Percentiles rank a stretch among this genome's conserved stretches.
Conservation (phyloP, 2,797 vertebrate genomes). For the Microctenopoma stevenorrisi region DNA sequence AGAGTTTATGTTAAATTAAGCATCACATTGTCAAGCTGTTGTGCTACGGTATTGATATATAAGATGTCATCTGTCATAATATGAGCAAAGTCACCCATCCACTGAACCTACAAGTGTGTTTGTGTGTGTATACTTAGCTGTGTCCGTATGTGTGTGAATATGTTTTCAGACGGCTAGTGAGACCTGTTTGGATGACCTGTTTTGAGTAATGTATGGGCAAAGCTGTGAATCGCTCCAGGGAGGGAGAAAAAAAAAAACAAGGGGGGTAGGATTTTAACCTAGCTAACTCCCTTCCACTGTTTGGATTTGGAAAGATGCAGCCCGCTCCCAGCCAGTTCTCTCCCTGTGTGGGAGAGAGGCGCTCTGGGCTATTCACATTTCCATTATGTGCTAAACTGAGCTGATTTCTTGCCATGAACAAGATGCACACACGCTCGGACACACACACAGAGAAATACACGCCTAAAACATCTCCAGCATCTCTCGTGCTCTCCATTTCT, state of each 20-base stretch:
- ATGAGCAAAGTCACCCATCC: constrained; percentile 63
- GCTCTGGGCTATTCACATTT: constrained; percentile 82
- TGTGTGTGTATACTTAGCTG: constrained; percentile 30
- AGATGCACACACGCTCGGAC: constrained; percentile 71
- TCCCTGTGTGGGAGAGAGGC: constrained; percentile 79
- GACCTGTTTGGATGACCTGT: constrained; percentile 82
- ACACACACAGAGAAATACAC: constrained; percentile 67
- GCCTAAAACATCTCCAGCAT: constrained; percentile 57
- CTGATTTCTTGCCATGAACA: constrained; percentile 82
- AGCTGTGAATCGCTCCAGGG: constrained; percentile 74
- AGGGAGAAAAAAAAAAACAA: constrained; percentile 36
- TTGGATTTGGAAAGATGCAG: constrained; percentile 76
- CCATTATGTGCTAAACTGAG: constrained; percentile 84
- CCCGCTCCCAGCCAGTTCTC: constrained; percentile 77
- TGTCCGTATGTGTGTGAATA: constrained; percentile 63
- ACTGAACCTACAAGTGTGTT: constrained; percentile 54
- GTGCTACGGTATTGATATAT: constrained; percentile 32
- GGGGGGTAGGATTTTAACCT: constrained; percentile 73
- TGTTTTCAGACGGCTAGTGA: constrained; percentile 68
- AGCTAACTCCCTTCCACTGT: constrained; percentile 74
- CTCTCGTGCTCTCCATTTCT: constrained; percentile 47
- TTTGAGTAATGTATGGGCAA: constrained; percentile 77
- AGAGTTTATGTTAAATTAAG: constrained; percentile 84
- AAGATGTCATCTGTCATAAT: constrained; percentile 72
- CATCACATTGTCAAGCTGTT: constrained; percentile 73